Conservation (phyloP, 2,888 invertebrate species). For the Leptopilina myrica region DNA sequence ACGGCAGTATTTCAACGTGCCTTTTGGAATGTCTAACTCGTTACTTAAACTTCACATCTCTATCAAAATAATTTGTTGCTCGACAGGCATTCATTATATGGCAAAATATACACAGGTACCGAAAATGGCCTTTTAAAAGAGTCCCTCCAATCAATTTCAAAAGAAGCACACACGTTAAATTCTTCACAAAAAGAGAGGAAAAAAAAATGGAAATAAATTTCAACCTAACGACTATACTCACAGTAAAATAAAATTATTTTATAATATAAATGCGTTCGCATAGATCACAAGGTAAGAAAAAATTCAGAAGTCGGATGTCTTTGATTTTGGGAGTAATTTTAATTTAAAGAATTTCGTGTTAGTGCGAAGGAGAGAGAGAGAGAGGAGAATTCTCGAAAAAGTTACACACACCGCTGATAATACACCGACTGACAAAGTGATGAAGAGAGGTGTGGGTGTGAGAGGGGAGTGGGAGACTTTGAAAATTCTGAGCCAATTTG, state of each 20-base stretch:
- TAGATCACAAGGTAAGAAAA: slow-evolving; percentile 15
- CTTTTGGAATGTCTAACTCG: background rate
- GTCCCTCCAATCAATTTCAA: slow-evolving; percentile 27
- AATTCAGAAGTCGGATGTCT: slow-evolving; percentile 32
- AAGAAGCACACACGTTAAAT: slow-evolving; percentile 20
- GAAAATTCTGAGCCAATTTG: slow-evolving; percentile 69
- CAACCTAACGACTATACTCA: slow-evolving; percentile 6
- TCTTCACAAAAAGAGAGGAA: background rate
- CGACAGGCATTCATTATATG: slow-evolving; percentile 24
- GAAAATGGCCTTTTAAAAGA: slow-evolving; percentile 21
- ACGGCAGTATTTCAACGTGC: background rate
- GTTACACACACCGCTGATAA: background rate
- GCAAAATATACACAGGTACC: slow-evolving; percentile 19
- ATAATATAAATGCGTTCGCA: slow-evolving; percentile 1
- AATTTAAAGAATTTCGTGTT: slow-evolving; percentile 36
- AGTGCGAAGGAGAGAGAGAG: background rate
- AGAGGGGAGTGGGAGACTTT: slow-evolving; percentile 48
- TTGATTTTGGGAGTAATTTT: slow-evolving; percentile 28
- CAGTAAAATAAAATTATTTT: background rate
- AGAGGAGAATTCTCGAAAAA: slow-evolving; percentile 15
- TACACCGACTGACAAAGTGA: slow-evolving; percentile 17
- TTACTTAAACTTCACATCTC: slow-evolving; percentile 31
- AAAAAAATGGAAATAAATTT: slow-evolving; percentile 4
- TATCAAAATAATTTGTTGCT: slow-evolving; percentile 35
- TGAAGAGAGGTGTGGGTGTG: no score